phyloP scores from a whole-genome alignment of 2,113 vertebrate species.

The Rynchops niger region DNA sequence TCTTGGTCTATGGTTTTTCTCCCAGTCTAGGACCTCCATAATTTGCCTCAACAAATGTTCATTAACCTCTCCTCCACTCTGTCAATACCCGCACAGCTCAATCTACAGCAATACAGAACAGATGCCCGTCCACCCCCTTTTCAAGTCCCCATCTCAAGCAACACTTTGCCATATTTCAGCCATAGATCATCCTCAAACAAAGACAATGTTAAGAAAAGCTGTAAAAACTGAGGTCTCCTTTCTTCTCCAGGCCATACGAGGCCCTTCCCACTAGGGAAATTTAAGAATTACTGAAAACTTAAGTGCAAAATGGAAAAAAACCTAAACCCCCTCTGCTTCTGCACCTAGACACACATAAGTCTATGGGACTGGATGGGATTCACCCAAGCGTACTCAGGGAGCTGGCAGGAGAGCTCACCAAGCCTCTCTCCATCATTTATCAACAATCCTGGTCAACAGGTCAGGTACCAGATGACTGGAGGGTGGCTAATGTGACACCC shows the following conservation, averaged over 20 bases:
- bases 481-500: too few relatives aligned
- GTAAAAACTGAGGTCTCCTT: neutral
- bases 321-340: neutral
- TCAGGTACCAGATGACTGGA: too few relatives aligned
- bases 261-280: neutral
- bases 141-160: neutral
- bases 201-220: neutral
- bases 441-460: too few relatives aligned
- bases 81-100: neutral
- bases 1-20: neutral
- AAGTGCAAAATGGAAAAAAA: neutral
- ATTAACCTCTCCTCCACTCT: neutral
- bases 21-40: neutral
- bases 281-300: neutral
- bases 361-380: too few relatives aligned
- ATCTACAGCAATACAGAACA: neutral
- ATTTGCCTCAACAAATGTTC: neutral
- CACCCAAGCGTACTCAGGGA: too few relatives aligned
- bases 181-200: neutral
- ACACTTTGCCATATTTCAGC: neutral
- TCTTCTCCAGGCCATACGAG: neutral
- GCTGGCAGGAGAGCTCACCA: too few relatives aligned
- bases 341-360: too few relatives aligned
- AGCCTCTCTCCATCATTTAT: too few relatives aligned
- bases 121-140: neutral